Base-by-base conservation (phyloP, 2,113 vertebrate species). In the Sinocyclocheilus grahami region DNA sequence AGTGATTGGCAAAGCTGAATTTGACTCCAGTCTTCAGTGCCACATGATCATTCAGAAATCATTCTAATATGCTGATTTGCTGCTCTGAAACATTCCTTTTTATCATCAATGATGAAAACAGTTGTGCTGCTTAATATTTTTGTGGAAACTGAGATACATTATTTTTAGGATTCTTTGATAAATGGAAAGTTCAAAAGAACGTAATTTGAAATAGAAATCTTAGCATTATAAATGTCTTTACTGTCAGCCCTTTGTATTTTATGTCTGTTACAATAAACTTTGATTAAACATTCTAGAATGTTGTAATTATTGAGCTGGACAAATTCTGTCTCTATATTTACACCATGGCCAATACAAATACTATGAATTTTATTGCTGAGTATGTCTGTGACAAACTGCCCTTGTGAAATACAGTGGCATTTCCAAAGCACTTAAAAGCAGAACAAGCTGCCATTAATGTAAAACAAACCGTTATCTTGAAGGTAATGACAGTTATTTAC, bases 351-450 rank as follows among this genome's bases (percentile, higher is more conserved):
- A 22, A 39, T 75, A 46, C 22, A 24, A 7, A 79, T 14, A 8
- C 18, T n/a, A 60, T 60, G 55, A 22, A 22, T n/a, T 60, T 7
- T 39, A 22, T 13, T 62, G 11, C 20, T 42, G 33, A 14, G 78
- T 11, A 79, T 79, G n/a, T 79, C 30, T 60, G 30, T 60, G 33
- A 79, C 33, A 79, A 42, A 62, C 33, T 62, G 55, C 33, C 78
- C 58, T 14, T 39, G 12, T 22, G 76, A 37, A 78, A 33, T 37
- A 71, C 20, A 33, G 67, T 62, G 78, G 60, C 69, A 82, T 74
- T 72, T 81, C 22, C 67, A 63, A 86, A 80, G 58, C 53, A 81
- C 24, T 86, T 82, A 76, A 53, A 79, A 42, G 58, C 53, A 8
- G 33, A 76, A 76, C 46, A 80, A 80, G 63, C 78, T 63, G 33